Evolutionary conservation across 2,888 invertebrate species (phyloP).

Genomic region (Scrobipalpa atriplicella): DNA sequence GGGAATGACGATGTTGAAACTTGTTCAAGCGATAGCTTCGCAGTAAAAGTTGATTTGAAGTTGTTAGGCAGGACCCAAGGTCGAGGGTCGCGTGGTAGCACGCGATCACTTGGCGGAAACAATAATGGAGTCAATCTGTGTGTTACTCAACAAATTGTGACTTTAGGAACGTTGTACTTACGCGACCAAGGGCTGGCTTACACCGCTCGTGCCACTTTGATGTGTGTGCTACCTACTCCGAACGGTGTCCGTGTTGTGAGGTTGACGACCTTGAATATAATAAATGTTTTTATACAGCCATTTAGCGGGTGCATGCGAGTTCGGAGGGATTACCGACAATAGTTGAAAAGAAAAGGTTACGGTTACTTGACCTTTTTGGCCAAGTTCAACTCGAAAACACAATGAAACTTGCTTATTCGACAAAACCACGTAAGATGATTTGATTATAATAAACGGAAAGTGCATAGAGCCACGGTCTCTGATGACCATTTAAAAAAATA

Average conservation of each 20-base stretch:
- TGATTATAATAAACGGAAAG: not conserved
- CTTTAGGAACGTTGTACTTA: conserved; percentile 15
- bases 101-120: conserved; percentile 37
- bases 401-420: not conserved
- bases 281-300: not conserved
- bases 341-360: conserved; percentile 1
- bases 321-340: conserved; percentile 1
- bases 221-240: conserved; percentile 9
- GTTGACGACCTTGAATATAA: conserved; percentile 21
- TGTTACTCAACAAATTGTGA: conserved; percentile 30
- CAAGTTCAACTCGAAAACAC: not conserved
- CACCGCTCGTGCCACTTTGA: not conserved
- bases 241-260: not conserved
- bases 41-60: conserved; percentile 34
- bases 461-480: not conserved
- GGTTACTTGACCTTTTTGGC: conserved; percentile 13
- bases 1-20: conserved; percentile 29
- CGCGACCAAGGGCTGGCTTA: conserved; percentile 10
- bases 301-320: conserved; percentile 14
- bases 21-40: conserved; percentile 30
- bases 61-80: conserved; percentile 35
- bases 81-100: conserved; percentile 35
- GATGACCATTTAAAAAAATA: not conserved
- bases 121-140: conserved; percentile 29
- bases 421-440: not conserved